Evolutionary conservation across 2,888 invertebrate genomes (phyloP), one percentile per base, ranked within the genome.

Genomic region (Mythimna ferrago): DNA sequence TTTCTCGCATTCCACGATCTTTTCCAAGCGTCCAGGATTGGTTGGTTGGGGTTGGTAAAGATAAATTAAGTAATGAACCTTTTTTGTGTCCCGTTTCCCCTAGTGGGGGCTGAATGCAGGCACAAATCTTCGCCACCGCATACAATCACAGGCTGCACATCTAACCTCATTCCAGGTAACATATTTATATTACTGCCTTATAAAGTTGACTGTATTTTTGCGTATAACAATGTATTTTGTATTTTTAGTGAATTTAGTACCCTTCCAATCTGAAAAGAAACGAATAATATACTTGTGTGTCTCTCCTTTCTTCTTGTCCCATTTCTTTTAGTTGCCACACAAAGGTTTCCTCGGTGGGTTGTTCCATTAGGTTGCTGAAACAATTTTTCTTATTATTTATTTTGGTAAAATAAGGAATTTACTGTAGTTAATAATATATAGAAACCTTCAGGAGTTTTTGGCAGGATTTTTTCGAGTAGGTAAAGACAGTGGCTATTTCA

Each of bases 51-150:
- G 14, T 61, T 21, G 21, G 16, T 61, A 21, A 41, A 38, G 16
- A 0, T 65, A 26, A 60, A 67, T 76, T 35, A 60, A 68, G 32
- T 79, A 72, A 81, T 70, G 19, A 44, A 41, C 11, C 19, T 21
- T 65, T 66, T 82, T 82, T 82, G 70, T 80, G 54, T 80, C 66
- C 66, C 66, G 35, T 80, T 75, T 82, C 83, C 83, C 83, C 79
- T 58, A 80, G 80, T 73, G 63, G 79, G 83, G 83, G 73, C 80
- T 61, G 80, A 82, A 61, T 78, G 80, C 80, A 73, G 83, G 26
- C 73, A 70, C 73, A 78, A 73, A 57, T 65, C 79, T 21, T 78
- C 80, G 51, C 82, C 80, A 70, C 83, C 80, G 19, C 79, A 66
- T 67, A 78, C 80, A 21, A 64, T 80, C 48, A 62, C 83, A 65